Evolutionary conservation across 2,113 vertebrate species (phyloP).

Genomic region (Cichladusa arquata): DNA sequence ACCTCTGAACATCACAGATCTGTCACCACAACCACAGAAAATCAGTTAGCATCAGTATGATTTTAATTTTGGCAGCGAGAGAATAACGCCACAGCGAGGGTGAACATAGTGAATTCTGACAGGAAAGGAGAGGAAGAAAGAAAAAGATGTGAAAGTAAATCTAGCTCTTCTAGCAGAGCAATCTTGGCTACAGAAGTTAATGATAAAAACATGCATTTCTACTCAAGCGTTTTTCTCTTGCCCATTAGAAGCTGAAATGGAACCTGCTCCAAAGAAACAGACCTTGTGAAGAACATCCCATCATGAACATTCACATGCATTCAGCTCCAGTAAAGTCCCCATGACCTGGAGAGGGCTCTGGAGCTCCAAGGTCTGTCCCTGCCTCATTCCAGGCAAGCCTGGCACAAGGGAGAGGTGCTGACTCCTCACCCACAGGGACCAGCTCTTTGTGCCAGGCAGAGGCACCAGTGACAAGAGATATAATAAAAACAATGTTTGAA

Average conservation of each 20-base stretch:
- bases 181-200: background rate
- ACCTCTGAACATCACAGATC: constrained; percentile 46
- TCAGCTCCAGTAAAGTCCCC: background rate
- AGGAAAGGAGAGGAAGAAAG: background rate
- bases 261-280: background rate
- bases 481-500: background rate
- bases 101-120: background rate
- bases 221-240: background rate
- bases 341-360: background rate
- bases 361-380: background rate
- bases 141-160: background rate
- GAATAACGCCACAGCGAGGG: background rate
- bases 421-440: background rate
- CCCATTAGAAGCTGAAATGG: background rate
- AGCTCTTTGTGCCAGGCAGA: background rate
- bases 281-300: background rate
- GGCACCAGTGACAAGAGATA: background rate
- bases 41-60: constrained; percentile 22
- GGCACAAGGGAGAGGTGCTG: background rate
- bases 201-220: background rate
- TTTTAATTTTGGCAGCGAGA: constrained; percentile 12
- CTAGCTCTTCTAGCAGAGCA: background rate
- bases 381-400: background rate
- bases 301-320: background rate
- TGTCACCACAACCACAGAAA: constrained; percentile 46